These are phyloP conservation scores for Microplitis mediator DNA, from an alignment of 1,140 invertebrate genomes.

Conservation along the genomic window DNA sequence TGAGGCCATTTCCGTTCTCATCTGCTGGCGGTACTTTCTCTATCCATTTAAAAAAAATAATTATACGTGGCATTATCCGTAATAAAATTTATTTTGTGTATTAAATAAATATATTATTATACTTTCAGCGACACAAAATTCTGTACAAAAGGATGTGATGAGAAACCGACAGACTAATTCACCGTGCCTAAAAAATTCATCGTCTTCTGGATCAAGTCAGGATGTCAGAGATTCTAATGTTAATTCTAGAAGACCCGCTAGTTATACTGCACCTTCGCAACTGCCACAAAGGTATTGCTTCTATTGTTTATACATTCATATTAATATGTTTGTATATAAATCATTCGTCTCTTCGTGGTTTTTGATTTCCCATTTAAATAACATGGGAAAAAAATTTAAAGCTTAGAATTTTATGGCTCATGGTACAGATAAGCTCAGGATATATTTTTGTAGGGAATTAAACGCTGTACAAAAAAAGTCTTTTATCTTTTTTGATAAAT, in stretches of 20 bases:
- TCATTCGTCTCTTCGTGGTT: no score
- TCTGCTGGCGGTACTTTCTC: background rate
- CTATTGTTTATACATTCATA: background rate
- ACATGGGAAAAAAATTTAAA: no score
- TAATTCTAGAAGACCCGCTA: slow-evolving; percentile 52
- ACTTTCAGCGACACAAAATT: slow-evolving; percentile 51
- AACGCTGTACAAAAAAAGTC: no score
- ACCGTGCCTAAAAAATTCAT: slow-evolving; percentile 44
- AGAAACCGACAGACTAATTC: slow-evolving; percentile 47
- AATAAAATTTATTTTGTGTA: background rate
- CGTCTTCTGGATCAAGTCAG: slow-evolving; percentile 50
- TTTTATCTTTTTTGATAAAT: no score
- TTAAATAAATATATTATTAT: background rate
- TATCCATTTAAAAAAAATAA: background rate
- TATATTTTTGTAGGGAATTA: no score
- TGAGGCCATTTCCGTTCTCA: background rate
- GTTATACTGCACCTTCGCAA: slow-evolving; percentile 54
- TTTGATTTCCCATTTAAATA: no score
- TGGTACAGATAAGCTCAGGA: no score
- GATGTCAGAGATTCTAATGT: slow-evolving; percentile 49
- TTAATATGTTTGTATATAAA: no score
- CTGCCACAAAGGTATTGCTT: slow-evolving; percentile 56
- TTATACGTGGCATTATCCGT: background rate
- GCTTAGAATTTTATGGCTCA: no score
- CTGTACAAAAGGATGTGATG: slow-evolving; percentile 48